Evolutionary conservation across 2,113 vertebrate species (phyloP), one percentile per base, ranked within the genome.

Genomic region (Scomber japonicus): DNA sequence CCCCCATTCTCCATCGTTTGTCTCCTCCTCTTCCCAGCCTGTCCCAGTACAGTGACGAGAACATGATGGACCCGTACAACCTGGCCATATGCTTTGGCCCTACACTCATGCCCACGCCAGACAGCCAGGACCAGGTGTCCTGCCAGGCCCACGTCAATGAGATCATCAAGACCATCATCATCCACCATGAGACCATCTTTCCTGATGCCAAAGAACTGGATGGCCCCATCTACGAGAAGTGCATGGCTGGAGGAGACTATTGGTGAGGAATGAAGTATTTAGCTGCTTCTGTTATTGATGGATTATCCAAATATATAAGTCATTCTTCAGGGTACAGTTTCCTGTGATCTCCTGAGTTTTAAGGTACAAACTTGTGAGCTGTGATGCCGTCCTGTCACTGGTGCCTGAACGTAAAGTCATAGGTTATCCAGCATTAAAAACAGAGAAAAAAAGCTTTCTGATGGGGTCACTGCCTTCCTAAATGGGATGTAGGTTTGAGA

Each of bases 41-140:
- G 87, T 99, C 98, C 46, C 98, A 99, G 90, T 99, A 99, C 94
- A 99, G 97, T 3, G 98, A 99, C 72, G 98, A 99, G 92, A 99
- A 99, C 91, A 99, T 99, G 98, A 99, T 99, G 98, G 98, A 99
- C 94, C 96, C 97, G 0, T 99, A 98, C 93, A 99, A 99, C 85
- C 85, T 99, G 94, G 98, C 98, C 83, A 99, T 99, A 93, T 99
- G 98, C 93, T 99, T 98, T 75, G 98, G 98, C 44, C 98, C 98
- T 54, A 99, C 98, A 0, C 88, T 99, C 78, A 99, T 99, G 98
- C 98, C 98, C 56, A 97, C 98, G 30, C 98, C 98, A 4, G 97
- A 99, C 83, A 95, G 95, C 85, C 97, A 97, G 91, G 98, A 99
- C 90, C 98, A 99, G 89, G 98, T 99, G 61, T 99, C 97, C 64